Evolutionary conservation across 2,888 invertebrate species (phyloP).

Genomic region (Diploptera punctata): DNA sequence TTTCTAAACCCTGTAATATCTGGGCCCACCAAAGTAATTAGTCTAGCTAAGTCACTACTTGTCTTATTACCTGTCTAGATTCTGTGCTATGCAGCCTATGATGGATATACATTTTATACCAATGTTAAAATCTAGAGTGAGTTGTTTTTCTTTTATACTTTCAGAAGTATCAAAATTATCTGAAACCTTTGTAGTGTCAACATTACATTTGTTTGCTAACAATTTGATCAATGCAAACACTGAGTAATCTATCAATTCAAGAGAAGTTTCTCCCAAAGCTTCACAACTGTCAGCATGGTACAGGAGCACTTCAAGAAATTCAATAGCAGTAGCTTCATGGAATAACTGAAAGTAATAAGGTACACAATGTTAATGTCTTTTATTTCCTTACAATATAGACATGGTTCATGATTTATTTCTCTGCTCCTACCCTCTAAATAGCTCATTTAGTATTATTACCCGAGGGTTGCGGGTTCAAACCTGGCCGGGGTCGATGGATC

Average conservation of each 20-base stretch:
- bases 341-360: constrained; percentile 60
- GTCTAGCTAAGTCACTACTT: no score
- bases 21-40: no score
- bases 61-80: constrained; percentile 59
- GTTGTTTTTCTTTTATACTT: constrained; percentile 70
- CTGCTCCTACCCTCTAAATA: no score
- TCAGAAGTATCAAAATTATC: neutral
- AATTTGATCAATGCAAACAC: constrained; percentile 70
- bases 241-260: constrained; percentile 86
- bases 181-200: constrained; percentile 32
- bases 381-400: no score
- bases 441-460: no score
- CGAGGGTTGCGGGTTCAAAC: no score
- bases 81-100: constrained; percentile 72
- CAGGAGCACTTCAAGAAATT: constrained; percentile 81
- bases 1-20: no score
- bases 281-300: constrained; percentile 83
- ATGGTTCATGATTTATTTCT: no score
- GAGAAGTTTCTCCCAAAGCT: constrained; percentile 74
- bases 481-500: no score
- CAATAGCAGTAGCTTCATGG: constrained; percentile 81
- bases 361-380: neutral
- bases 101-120: constrained; percentile 82
- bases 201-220: constrained; percentile 61
- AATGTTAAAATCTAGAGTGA: constrained; percentile 77